A percentile compares a stretch with the other conserved stretches of the same genome.
phyloP scores from a whole-genome alignment of 2,888 invertebrate species.

The Entomobrya proxima region DNA sequence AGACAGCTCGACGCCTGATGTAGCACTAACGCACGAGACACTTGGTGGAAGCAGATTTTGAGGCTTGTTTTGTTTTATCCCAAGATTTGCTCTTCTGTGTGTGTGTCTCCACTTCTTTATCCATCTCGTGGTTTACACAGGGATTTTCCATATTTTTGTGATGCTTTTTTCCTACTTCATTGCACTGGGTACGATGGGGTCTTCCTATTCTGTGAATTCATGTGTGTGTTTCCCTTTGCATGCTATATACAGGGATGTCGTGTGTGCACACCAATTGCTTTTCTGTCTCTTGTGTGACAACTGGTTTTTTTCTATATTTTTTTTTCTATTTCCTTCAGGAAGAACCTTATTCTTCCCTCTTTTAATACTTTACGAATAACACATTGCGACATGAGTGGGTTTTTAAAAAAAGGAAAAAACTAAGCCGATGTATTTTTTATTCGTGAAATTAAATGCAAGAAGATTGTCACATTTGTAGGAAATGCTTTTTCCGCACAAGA shows the following conservation, averaged over 20 bases:
- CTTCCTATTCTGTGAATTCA: neutral
- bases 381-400: slow-evolving; percentile 32
- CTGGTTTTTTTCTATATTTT: slow-evolving; percentile 3
- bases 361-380: slow-evolving; percentile 6
- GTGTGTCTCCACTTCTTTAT: slow-evolving; percentile 40
- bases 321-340: neutral
- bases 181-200: too few species aligned
- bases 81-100: slow-evolving; percentile 54
- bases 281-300: neutral
- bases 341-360: too few species aligned
- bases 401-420: neutral
- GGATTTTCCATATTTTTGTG: slow-evolving; percentile 37
- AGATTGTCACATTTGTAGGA: slow-evolving; percentile 46
- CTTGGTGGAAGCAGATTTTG: slow-evolving; percentile 54
- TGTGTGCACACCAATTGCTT: too few species aligned
- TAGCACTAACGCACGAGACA: slow-evolving; percentile 51
- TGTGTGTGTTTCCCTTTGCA: neutral
- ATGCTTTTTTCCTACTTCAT: slow-evolving; percentile 20
- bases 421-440: slow-evolving; percentile 27
- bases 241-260: neutral
- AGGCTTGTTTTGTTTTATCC: slow-evolving; percentile 66
- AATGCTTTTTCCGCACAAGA: slow-evolving; percentile 40
- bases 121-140: slow-evolving; percentile 47
- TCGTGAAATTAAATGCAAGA: slow-evolving; percentile 26
- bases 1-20: slow-evolving; percentile 71